Percentiles rank a stretch among this genome's conserved stretches.
phyloP scores from a whole-genome alignment of 2,888 invertebrate species.

The Xestia sexstrigata region DNA sequence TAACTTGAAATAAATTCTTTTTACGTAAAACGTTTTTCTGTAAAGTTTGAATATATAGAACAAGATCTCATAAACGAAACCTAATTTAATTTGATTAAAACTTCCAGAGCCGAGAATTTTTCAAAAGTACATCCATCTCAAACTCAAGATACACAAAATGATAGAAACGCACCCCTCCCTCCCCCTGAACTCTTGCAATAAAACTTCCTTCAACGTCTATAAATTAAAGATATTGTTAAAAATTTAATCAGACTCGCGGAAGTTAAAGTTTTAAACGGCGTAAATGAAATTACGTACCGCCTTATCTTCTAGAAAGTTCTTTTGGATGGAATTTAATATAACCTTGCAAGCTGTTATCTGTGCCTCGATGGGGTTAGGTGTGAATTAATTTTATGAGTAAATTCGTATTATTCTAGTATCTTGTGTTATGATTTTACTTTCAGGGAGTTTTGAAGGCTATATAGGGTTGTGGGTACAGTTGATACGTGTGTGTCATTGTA shows the following conservation, averaged over 20 bases:
- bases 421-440: conserved; percentile 44
- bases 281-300: conserved; percentile 83
- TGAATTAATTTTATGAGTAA: conserved; percentile 75
- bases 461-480: background rate
- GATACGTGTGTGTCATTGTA: background rate
- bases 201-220: conserved; percentile 70
- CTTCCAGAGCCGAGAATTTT: background rate
- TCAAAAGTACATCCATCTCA: conserved; percentile 2
- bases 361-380: conserved; percentile 76
- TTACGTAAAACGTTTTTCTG: background rate
- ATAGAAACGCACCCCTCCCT: background rate
- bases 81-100: conserved; percentile 3
- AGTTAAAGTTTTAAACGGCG: conserved; percentile 81
- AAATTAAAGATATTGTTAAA: conserved; percentile 81
- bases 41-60: background rate
- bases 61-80: conserved; percentile 5
- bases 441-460: conserved; percentile 19
- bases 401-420: conserved; percentile 38
- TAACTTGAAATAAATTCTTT: background rate
- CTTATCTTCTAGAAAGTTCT: conserved; percentile 82
- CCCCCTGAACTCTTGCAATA: conserved; percentile 48
- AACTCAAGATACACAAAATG: conserved; percentile 35
- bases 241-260: conserved; percentile 79
- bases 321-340: conserved; percentile 83
- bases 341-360: conserved; percentile 81